Evolutionary conservation across 2,113 vertebrate species (phyloP), one percentile per base, ranked within the genome.

Genomic region (Muntiacus muntjak): DNA sequence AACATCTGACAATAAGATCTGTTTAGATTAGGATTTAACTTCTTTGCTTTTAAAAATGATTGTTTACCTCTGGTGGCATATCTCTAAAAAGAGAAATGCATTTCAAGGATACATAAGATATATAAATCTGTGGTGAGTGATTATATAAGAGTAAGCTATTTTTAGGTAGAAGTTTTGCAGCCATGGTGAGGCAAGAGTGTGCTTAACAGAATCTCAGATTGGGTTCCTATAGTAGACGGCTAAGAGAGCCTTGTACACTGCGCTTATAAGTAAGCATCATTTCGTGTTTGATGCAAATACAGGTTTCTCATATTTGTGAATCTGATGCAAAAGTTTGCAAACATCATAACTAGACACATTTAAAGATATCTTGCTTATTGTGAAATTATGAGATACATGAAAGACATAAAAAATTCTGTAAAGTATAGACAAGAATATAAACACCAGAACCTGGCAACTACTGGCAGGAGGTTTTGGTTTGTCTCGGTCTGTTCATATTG

Each of bases 111-210:
- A 55, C 47, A 78, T 90, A 83, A 71, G 52, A 58, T 43, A 64
- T 28, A 87, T 82, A 95, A 71, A 86, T 83, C 87, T 74, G 89
- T 91, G 89, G 74, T 43, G 60, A 94, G 91, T 9, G 86, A 79
- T 96, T 97, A 96, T 71, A 45, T 98, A 97, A 97, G 84, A 89
- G 47, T 5, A 79, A 93, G 62, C 81, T 98, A 89, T 98, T 97
- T 95, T 97, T 95, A 97, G 94, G 30, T 45, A 30, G 95, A 62
- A 96, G 97, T 88, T 95, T 85, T 96, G 85, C 76, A 96, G 76
- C 64, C 28, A 7, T n/a, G 52, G 67, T n/a, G 83, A 93, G 76
- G n/a, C 23, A 45, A 78, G 76, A 91, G 33, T 83, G 50, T 85
- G 86, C 67, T 86, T 74, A 93, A 45, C 74, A 87, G 33, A 89